phyloP scores from a whole-genome alignment of 2,888 invertebrate genomes.

The Macaria notata region DNA sequence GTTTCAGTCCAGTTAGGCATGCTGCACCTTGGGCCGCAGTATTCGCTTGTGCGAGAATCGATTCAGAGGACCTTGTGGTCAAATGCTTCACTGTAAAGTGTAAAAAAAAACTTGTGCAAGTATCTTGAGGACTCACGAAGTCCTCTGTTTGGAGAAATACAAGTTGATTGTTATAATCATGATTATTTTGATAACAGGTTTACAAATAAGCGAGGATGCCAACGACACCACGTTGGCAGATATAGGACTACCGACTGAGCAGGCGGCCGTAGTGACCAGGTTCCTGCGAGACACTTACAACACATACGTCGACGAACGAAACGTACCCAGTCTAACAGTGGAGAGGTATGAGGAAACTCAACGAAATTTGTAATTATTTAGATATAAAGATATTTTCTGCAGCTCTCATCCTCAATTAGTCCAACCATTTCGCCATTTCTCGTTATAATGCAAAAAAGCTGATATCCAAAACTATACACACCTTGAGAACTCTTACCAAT shows the following conservation, averaged over 20 bases:
- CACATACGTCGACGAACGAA: not conserved
- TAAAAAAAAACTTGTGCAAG: no score
- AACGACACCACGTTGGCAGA: conserved; percentile 1
- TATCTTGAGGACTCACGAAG: no score
- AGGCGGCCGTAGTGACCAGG: not conserved
- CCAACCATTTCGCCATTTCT: not conserved
- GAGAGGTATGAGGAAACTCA: not conserved
- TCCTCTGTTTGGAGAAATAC: no score
- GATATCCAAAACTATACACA: not conserved
- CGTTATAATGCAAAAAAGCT: not conserved
- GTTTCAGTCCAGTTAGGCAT: no score
- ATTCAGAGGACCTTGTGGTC: no score
- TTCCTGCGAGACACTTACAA: conserved; percentile 1
- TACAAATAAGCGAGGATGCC: not conserved
- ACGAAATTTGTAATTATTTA: not conserved
- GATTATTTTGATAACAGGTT: not conserved
- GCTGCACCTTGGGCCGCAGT: no score
- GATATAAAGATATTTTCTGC: no score
- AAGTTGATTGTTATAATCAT: not conserved
- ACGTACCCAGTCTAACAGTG: not conserved
- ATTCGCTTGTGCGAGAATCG: no score
- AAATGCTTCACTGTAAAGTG: no score
- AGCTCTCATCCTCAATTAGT: not conserved
- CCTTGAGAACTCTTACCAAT: not conserved
- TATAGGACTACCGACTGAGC: conserved; percentile 1